Conservation (phyloP, 2,888 invertebrate species). For the Melanargia galathea region DNA sequence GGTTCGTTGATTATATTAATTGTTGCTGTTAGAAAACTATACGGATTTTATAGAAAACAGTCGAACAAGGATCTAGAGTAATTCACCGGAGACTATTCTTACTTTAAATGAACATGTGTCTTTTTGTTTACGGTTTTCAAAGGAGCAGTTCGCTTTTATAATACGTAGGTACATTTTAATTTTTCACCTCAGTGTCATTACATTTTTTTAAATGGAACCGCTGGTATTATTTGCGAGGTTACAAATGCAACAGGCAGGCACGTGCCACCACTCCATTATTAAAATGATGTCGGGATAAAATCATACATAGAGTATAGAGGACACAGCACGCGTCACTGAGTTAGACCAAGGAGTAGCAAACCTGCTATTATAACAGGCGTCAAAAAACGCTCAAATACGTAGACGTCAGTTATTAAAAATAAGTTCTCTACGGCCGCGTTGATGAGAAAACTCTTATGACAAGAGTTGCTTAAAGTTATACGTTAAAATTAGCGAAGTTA, state of each 20-base stretch:
- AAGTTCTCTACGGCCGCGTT: too few species aligned
- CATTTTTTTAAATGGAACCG: neutral
- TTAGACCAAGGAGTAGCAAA: neutral
- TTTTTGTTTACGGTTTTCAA: neutral
- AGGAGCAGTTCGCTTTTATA: slow-evolving; percentile 2
- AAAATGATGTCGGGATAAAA: slow-evolving; percentile 33
- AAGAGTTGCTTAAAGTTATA: too few species aligned
- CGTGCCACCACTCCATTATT: slow-evolving; percentile 17
- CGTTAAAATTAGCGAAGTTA: too few species aligned
- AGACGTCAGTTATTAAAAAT: too few species aligned
- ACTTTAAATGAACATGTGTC: too few species aligned
- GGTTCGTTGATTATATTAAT: too few species aligned
- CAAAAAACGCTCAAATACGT: too few species aligned
- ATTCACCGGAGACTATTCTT: too few species aligned
- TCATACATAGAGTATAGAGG: slow-evolving; percentile 22
- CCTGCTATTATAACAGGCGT: neutral
- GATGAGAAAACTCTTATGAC: too few species aligned
- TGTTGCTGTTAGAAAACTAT: too few species aligned
- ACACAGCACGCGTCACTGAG: neutral
- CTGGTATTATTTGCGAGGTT: neutral
- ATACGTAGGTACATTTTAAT: slow-evolving; percentile 12
- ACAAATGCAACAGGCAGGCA: slow-evolving; percentile 10
- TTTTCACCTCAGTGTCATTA: slow-evolving; percentile 5
- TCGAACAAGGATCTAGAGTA: too few species aligned
- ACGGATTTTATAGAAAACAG: too few species aligned